phyloP scores from a whole-genome alignment of 1,140 invertebrate genomes.

The Trachymyrmex cornetzi region DNA sequence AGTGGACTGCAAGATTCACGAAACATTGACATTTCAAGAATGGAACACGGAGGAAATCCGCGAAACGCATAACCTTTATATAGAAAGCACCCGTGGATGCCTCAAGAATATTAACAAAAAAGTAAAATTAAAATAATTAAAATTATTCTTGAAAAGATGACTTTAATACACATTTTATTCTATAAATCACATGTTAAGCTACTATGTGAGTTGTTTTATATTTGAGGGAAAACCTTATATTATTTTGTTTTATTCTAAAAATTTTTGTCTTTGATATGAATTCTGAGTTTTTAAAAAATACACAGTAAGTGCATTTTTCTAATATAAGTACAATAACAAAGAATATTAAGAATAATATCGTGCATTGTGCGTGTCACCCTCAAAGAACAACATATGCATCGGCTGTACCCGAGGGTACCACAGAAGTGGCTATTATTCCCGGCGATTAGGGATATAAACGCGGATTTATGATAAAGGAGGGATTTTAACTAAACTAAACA shows the following conservation, averaged over 20 bases:
- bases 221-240: neutral
- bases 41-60: too few species aligned
- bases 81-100: too few species aligned
- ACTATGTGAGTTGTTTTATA: neutral
- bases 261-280: neutral
- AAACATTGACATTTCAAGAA: too few species aligned
- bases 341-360: slow-evolving; percentile 63
- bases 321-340: neutral
- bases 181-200: neutral
- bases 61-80: too few species aligned
- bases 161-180: neutral
- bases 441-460: slow-evolving; percentile 75
- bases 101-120: too few species aligned
- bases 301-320: neutral
- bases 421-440: slow-evolving; percentile 70
- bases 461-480: slow-evolving; percentile 45
- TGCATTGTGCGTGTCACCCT: neutral
- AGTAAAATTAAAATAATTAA: slow-evolving; percentile 1
- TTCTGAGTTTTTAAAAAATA: neutral
- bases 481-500: slow-evolving; percentile 77
- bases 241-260: neutral
- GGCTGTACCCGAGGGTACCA: slow-evolving; percentile 44
- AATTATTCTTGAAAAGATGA: slow-evolving; percentile 4
- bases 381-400: slow-evolving; percentile 75
- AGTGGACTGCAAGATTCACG: too few species aligned